These are phyloP conservation scores for Cryptocephalus moraei DNA, from an alignment of 2,888 invertebrate species.

Conservation along the genomic window DNA sequence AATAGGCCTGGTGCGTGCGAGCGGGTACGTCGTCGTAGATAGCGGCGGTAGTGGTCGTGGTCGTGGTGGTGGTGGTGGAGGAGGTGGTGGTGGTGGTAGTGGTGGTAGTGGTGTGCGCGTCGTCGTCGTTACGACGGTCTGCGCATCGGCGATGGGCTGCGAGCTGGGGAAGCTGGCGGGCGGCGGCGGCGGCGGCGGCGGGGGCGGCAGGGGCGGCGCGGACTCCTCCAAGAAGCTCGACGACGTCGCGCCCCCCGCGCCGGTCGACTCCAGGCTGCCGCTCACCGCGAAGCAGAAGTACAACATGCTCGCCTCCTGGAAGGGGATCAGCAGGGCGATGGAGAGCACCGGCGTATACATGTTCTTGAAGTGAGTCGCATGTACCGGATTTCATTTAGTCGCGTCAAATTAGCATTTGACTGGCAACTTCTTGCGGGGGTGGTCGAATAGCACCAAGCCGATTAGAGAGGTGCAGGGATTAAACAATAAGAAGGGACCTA, in stretches of 20 bases:
- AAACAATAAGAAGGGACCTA: too few relatives aligned
- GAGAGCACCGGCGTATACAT: slow-evolving; percentile 82
- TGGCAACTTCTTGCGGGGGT: too few relatives aligned
- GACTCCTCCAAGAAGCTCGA: slow-evolving; percentile 38
- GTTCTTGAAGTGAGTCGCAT: slow-evolving; percentile 75
- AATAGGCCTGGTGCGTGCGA: too few relatives aligned
- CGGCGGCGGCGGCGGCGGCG: slow-evolving; percentile 21
- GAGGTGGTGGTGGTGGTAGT: too few relatives aligned
- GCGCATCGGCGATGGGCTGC: slow-evolving; percentile 52
- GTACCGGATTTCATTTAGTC: too few relatives aligned
- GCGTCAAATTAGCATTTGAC: too few relatives aligned
- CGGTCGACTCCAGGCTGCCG: slow-evolving; percentile 68
- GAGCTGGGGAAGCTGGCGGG: slow-evolving; percentile 64
- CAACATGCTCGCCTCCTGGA: slow-evolving; percentile 84
- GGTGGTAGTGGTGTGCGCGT: background rate
- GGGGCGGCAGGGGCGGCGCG: slow-evolving; percentile 23
- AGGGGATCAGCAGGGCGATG: slow-evolving; percentile 80
- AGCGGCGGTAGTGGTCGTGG: too few relatives aligned
- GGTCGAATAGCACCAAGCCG: too few relatives aligned
- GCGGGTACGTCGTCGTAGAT: too few relatives aligned
- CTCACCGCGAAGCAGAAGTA: slow-evolving; percentile 81
- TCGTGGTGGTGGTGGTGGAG: background rate
- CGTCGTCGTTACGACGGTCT: background rate
- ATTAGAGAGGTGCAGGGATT: too few relatives aligned
- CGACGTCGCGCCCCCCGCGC: slow-evolving; percentile 49